Conservation (phyloP, 2,888 invertebrate genomes). For the Eilema caniola region DNA sequence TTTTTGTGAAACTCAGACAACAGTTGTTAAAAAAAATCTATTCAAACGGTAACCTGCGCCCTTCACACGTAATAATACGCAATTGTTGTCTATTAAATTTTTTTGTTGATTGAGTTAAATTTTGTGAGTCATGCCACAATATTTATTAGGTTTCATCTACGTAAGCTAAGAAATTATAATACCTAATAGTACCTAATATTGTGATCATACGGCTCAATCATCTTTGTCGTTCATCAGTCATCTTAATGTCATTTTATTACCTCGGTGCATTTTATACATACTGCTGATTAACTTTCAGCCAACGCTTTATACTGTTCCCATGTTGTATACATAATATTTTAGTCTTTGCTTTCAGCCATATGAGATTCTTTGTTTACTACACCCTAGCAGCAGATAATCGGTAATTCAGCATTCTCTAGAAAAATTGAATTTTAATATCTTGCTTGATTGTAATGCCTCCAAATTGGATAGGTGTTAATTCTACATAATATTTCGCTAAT, state of each 20-base stretch:
- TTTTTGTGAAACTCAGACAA: slow-evolving; percentile 21
- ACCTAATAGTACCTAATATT: slow-evolving; percentile 30
- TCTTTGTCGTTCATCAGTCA: slow-evolving; percentile 15
- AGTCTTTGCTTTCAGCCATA: neutral
- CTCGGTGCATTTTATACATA: no score
- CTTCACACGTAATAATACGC: slow-evolving; percentile 14
- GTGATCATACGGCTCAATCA: slow-evolving; percentile 40
- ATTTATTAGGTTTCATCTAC: slow-evolving; percentile 17
- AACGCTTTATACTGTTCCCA: no score
- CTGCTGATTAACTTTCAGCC: slow-evolving; percentile 28
- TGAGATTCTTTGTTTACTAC: slow-evolving; percentile 31
- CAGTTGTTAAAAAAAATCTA: neutral
- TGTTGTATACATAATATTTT: no score
- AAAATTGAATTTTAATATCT: slow-evolving; percentile 38
- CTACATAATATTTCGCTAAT: slow-evolving; percentile 50
- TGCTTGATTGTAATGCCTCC: slow-evolving; percentile 46
- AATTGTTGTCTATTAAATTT: slow-evolving; percentile 28
- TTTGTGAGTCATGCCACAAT: neutral
- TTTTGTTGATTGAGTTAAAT: slow-evolving; percentile 7
- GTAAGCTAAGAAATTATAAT: slow-evolving; percentile 31
- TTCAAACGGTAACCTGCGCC: slow-evolving; percentile 15
- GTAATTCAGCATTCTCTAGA: slow-evolving; percentile 41
- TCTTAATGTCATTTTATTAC: slow-evolving; percentile 37
- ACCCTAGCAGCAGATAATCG: slow-evolving; percentile 23
- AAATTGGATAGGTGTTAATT: slow-evolving; percentile 45